A percentile compares a stretch with the other conserved stretches of the same genome.
phyloP scores from a whole-genome alignment of 2,113 vertebrate species.

The Hystrix cristata region DNA sequence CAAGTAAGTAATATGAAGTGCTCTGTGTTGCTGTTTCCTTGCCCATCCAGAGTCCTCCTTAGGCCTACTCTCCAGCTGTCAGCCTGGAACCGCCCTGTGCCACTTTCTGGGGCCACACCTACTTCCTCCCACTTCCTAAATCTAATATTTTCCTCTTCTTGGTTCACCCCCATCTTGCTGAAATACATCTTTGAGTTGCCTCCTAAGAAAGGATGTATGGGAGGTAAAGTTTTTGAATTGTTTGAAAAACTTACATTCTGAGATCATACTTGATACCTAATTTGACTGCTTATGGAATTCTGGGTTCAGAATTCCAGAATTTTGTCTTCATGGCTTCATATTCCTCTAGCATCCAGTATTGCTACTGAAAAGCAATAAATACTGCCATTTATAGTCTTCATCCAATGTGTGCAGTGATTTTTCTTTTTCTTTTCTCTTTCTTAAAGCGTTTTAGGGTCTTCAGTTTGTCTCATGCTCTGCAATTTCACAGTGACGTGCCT shows the following conservation, averaged over 20 bases:
- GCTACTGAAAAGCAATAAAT: neutral
- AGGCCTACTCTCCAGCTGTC: neutral
- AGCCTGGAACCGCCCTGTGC: neutral
- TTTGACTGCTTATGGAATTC: conserved; percentile 12
- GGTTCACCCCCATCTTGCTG: neutral
- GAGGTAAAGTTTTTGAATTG: neutral
- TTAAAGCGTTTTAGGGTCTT: neutral
- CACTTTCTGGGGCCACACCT: neutral
- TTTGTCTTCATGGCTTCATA: conserved; percentile 10
- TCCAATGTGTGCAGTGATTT: neutral
- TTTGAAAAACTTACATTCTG: neutral
- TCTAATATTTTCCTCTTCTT: neutral
- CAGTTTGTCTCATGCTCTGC: neutral
- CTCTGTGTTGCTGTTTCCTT: neutral
- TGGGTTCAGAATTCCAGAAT: conserved; percentile 8
- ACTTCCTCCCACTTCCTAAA: neutral
- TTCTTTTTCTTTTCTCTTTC: neutral
- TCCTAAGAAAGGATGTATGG: neutral
- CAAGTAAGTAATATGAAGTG: neutral
- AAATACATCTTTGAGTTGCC: neutral
- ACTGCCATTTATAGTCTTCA: neutral
- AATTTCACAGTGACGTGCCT: neutral
- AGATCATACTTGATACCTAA: neutral
- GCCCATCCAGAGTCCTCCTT: neutral
- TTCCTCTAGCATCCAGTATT: neutral